phyloP scores from a whole-genome alignment of 2,888 invertebrate species.

The Caenorhabditis sp. region DNA sequence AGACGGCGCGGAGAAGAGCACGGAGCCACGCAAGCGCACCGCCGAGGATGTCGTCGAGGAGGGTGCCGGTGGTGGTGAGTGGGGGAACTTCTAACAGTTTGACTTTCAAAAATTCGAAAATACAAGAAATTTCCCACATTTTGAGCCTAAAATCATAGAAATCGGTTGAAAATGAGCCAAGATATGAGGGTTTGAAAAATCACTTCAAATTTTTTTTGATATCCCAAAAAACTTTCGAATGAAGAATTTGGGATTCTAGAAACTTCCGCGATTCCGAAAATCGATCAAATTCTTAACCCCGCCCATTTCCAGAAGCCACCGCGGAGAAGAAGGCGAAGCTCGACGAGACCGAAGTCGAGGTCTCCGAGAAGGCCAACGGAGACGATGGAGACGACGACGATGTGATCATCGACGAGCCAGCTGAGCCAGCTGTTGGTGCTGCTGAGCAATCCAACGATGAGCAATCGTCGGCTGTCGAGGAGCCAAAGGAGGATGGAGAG shows the following conservation, averaged over 20 bases:
- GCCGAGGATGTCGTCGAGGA: constrained; percentile 12
- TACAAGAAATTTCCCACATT: too few species aligned
- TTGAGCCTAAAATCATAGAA: too few species aligned
- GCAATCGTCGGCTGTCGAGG: neutral
- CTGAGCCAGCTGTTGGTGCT: neutral
- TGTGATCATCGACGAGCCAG: constrained; percentile 13
- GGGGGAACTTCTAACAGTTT: too few species aligned
- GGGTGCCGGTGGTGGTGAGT: constrained; percentile 5
- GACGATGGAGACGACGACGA: constrained; percentile 12
- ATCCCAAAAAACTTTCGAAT: too few species aligned
- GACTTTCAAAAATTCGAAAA: too few species aligned
- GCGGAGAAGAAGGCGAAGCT: constrained; percentile 16
- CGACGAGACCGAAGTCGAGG: constrained; percentile 22
- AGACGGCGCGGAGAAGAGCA: constrained; percentile 45
- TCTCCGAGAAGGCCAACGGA: constrained; percentile 34
- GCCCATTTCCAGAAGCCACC: neutral
- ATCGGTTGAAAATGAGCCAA: too few species aligned
- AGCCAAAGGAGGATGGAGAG: neutral
- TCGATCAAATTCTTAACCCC: neutral
- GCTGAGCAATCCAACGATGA: constrained; percentile 10
- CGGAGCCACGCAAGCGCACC: constrained; percentile 41
- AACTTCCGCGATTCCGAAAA: neutral
- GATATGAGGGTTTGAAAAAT: too few species aligned
- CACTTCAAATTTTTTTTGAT: too few species aligned
- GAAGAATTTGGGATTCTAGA: too few species aligned